Base-by-base conservation (phyloP, 2,888 invertebrate species). In the Scaeva pyrastri region DNA sequence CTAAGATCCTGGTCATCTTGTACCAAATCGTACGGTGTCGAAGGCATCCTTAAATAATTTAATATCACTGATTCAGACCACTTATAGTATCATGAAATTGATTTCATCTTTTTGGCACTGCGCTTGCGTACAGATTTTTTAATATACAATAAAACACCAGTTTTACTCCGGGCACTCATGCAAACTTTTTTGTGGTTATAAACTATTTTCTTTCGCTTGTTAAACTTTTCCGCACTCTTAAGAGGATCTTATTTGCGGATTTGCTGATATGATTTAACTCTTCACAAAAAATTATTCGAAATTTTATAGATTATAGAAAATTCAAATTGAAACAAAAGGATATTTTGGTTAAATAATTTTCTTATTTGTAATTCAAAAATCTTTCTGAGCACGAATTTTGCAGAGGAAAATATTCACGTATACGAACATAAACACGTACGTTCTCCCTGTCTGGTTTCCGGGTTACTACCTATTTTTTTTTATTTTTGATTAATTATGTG, bases 1-100 rank as follows among this genome's bases (percentile, higher is more conserved):
- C 98, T 95, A 88, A 97, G 96, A 93, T 99, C 99, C 93, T 97
- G 98, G 91, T 98, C 98, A 93, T 99, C 99, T 90, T 97, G 97
- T 91, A 99, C 98, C 93, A 98, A 94, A 93, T 98, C 97, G 94
- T 99, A 99, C 89, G 94, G 94, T 93, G 96, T 97, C 90, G 97
- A 96, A 92, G 97, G 96, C 97, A 97, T 97, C 93, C 94, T 96
- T 88, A 92, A 90, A 90, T 91, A 92, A 90, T 92, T 92, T 89
- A 92, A 90, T 91, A 92, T 91, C 90, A 92, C 92, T 91, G 92
- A 92, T 91, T 92, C 92, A 89, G 92, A 92, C 91, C 92, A 92
- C 91, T 92, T 92, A 89, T 91, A 92, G 90, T 92, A 92, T 92
- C 92, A 92, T 91, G 92, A 92, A 90, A 92, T 90, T 89, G 91